Evolutionary conservation across 2,113 vertebrate species (phyloP), one percentile per base, ranked within the genome.

Genomic region (Channa maculata): DNA sequence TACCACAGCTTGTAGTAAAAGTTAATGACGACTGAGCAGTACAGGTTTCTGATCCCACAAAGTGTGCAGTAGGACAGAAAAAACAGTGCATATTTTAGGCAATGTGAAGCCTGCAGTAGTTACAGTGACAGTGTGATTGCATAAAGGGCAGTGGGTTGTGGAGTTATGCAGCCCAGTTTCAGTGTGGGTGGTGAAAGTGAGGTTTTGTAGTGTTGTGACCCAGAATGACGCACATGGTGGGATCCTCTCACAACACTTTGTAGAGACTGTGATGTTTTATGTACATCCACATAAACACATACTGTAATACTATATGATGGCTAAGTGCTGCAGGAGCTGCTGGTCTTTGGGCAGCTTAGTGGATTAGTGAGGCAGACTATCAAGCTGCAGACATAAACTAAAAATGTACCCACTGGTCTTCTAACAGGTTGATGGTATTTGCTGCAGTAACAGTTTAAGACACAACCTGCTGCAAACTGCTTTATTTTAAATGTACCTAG

Each of bases 121-220:
- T 58, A 46, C 10, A 14, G 69, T 69, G 70, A 45, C 60, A 51
- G 60, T 65, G 58, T 68, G 2, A 68, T 88, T 87, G 53, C 80
- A 66, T 90, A 88, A 90, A 86, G 71, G 54, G 34, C 52, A 45
- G 68, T 75, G 79, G 84, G 82, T 36, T 67, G 74, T 64, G 37
- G 41, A 83, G 71, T 38, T 85, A 64, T 77, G 77, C 68, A 33
- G 61, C 45, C 55, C 39, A 0, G 80, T 50, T 48, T 71, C 12
- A n/a, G 52, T 34, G 69, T 71, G 71, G 68, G 78, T 14, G 67
- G 24, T 38, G 61, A 80, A 79, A 67, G 66, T 0, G 71, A 75
- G 82, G 69, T 15, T 71, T 44, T 66, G 48, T 71, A 34, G 59
- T 63, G 53, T 34, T 37, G 45, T 85, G 83, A 89, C 78, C 75